Conservation (phyloP, 2,888 invertebrate genomes). For the Embidobia sp. region DNA sequence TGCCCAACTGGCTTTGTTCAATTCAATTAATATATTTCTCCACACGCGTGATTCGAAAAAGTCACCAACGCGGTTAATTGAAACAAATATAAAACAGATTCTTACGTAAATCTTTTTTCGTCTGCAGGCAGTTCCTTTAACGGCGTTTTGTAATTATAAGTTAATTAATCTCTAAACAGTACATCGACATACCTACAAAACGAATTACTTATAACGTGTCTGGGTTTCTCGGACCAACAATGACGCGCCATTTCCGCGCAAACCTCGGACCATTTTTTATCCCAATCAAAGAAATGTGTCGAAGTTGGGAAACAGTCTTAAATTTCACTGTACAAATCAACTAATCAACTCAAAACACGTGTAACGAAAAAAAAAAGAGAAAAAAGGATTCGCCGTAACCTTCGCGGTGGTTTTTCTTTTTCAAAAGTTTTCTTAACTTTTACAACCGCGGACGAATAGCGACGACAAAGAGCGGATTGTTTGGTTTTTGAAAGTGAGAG, state of each 20-base stretch:
- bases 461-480: slow-evolving; percentile 28
- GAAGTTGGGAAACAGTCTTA: slow-evolving; percentile 8
- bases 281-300: slow-evolving; percentile 1
- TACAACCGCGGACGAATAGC: slow-evolving; percentile 5
- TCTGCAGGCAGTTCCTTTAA: not conserved
- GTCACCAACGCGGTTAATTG: not conserved
- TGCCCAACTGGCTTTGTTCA: too few relatives aligned
- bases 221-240: slow-evolving; percentile 6
- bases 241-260: not conserved
- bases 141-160: slow-evolving; percentile 18
- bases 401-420: slow-evolving; percentile 11
- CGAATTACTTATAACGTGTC: too few relatives aligned
- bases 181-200: not conserved
- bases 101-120: slow-evolving; percentile 17
- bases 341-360: too few relatives aligned
- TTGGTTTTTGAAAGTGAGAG: slow-evolving; percentile 58
- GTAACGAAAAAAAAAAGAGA: slow-evolving; percentile 3
- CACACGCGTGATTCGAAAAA: too few relatives aligned
- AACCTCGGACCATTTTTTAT: slow-evolving; percentile 1
- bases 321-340: slow-evolving; percentile 7
- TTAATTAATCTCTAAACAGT: slow-evolving; percentile 22
- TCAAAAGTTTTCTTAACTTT: slow-evolving; percentile 45
- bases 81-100: not conserved
- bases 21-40: too few relatives aligned
- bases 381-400: slow-evolving; percentile 18